phyloP scores from a whole-genome alignment of 2,797 vertebrate species.

The Percopsis omiscomaycus region DNA sequence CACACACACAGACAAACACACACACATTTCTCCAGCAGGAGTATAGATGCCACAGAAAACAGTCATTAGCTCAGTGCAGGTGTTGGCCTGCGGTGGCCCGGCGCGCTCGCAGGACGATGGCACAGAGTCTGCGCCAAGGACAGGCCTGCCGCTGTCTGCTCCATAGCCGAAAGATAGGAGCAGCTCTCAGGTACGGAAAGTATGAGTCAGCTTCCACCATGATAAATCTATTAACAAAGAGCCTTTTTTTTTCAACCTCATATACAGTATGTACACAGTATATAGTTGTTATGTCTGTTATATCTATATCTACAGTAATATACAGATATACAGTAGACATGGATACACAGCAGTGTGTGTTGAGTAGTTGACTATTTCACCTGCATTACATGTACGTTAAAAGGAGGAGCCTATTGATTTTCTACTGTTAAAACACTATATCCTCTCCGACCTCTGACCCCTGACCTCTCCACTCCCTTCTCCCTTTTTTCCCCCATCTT shows the following conservation, averaged over 20 bases:
- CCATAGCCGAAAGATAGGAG: not conserved
- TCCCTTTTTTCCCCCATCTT: conserved; percentile 41
- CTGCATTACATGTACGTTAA: conserved; percentile 40
- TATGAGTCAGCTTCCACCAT: conserved; percentile 13
- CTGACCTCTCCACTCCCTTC: conserved; percentile 62
- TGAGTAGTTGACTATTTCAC: conserved; percentile 28
- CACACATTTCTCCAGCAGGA: conserved; percentile 68
- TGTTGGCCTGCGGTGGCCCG: conserved; percentile 65
- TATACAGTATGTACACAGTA: too few relatives aligned
- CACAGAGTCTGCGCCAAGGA: conserved; percentile 26
- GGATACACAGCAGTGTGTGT: not conserved
- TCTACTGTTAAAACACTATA: conserved; percentile 59
- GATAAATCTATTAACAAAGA: conserved; percentile 38
- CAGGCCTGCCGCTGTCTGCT: not conserved
- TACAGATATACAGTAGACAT: not conserved
- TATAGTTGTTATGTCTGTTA: too few relatives aligned
- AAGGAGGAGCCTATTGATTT: conserved; percentile 64
- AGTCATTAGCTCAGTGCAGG: conserved; percentile 78
- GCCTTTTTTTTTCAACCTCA: not conserved
- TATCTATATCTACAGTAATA: too few relatives aligned
- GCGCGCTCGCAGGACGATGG: conserved; percentile 36
- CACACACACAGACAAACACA: conserved; percentile 25
- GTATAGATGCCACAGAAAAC: conserved; percentile 73
- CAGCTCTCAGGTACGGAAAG: not conserved
- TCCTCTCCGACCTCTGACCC: conserved; percentile 64